These are phyloP conservation scores for Hybognathus amarus DNA, from an alignment of 2,797 vertebrate species.

Conservation along the genomic window DNA sequence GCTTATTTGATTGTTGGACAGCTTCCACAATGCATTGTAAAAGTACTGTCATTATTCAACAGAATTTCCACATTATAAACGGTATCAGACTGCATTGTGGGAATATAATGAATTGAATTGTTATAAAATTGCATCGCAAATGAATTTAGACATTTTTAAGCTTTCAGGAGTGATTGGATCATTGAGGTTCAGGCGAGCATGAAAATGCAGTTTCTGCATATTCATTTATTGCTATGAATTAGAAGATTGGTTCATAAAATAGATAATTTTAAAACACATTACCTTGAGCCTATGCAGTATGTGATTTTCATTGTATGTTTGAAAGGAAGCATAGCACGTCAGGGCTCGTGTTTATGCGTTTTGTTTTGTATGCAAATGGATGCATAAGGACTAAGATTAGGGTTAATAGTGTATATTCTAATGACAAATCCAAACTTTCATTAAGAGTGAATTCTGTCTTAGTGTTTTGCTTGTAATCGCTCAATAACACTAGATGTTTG, in stretches of 20 bases:
- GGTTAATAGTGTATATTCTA: neutral
- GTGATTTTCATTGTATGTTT: neutral
- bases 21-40: neutral
- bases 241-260: neutral
- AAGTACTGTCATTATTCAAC: neutral
- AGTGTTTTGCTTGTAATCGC: neutral
- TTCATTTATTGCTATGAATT: neutral
- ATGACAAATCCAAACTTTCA: conserved; percentile 2
- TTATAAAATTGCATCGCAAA: neutral
- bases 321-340: neutral
- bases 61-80: neutral
- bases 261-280: neutral
- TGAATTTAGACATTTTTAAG: neutral
- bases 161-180: neutral
- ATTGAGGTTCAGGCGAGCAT: neutral
- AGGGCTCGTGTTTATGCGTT: neutral
- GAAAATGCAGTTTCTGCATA: neutral
- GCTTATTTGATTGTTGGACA: neutral
- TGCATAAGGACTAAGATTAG: neutral
- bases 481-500: neutral
- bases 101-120: neutral
- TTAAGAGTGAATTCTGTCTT: neutral
- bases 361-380: neutral
- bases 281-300: neutral
- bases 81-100: neutral